Evolutionary conservation across 2,888 invertebrate genomes (phyloP).

Genomic region (Pyrocoelia pectoralis): DNA sequence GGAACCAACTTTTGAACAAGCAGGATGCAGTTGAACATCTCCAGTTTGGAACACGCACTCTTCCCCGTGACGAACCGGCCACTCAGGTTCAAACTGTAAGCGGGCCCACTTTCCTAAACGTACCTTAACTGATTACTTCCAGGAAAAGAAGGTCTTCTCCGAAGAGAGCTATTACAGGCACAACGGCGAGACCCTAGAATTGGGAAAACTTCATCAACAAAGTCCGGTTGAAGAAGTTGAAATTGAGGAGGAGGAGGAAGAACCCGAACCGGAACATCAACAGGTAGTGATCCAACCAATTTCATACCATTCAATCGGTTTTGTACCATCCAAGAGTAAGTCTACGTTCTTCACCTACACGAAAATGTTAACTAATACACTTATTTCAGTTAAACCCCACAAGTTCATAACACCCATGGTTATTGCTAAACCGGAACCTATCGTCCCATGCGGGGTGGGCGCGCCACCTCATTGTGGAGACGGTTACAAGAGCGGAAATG

Average conservation of each 20-base stretch:
- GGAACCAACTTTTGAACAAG: slow-evolving; percentile 55
- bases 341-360: slow-evolving; percentile 2
- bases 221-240: slow-evolving; percentile 50
- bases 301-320: slow-evolving; percentile 60
- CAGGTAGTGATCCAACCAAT: slow-evolving; percentile 37
- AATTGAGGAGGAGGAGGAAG: slow-evolving; percentile 34
- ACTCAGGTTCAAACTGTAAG: background rate
- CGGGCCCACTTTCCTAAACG: background rate
- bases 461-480: slow-evolving; percentile 34
- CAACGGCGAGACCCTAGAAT: slow-evolving; percentile 63
- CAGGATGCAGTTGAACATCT: slow-evolving; percentile 61
- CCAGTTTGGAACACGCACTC: slow-evolving; percentile 62
- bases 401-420: background rate
- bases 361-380: no score
- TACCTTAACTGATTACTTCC: slow-evolving; percentile 8
- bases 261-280: slow-evolving; percentile 43
- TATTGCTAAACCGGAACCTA: background rate
- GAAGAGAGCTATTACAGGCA: slow-evolving; percentile 63
- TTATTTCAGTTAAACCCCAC: no score
- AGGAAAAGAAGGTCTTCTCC: slow-evolving; percentile 54
- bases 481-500: slow-evolving; percentile 48
- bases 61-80: slow-evolving; percentile 59
- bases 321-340: slow-evolving; percentile 56
- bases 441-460: background rate
- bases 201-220: slow-evolving; percentile 49